Conservation (phyloP, 2,888 invertebrate species). For the Brachypalpus laphriformis region DNA sequence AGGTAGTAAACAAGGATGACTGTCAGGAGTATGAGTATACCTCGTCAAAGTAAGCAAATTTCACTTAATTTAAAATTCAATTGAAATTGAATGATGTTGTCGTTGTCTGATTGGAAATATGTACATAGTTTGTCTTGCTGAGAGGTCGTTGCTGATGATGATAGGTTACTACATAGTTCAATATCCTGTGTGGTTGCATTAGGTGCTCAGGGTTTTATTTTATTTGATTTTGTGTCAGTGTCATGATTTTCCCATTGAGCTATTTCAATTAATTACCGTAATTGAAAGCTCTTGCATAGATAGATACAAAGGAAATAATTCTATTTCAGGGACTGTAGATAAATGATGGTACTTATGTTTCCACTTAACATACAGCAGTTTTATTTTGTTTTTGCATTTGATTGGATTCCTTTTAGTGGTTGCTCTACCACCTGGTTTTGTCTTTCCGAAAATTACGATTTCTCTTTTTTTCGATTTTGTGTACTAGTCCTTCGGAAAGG, state of each 20-base stretch:
- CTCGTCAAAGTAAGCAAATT: constrained; percentile 68
- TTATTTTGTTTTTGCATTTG: too few relatives aligned
- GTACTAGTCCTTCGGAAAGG: too few relatives aligned
- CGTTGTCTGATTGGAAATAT: constrained; percentile 60
- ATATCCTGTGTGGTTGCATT: constrained; percentile 17
- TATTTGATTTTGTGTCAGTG: not conserved
- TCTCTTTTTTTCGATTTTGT: too few relatives aligned
- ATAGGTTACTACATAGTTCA: constrained; percentile 20
- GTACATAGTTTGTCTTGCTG: constrained; percentile 18
- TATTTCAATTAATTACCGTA: constrained; percentile 10
- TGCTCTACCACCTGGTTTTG: too few relatives aligned
- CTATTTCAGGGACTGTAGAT: too few relatives aligned
- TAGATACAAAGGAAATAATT: not conserved
- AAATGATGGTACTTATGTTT: too few relatives aligned
- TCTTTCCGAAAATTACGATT: too few relatives aligned
- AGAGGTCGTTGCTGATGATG: not conserved
- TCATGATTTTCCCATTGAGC: constrained; percentile 10
- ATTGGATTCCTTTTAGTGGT: too few relatives aligned
- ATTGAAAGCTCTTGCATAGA: not conserved
- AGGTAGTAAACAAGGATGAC: constrained; percentile 21
- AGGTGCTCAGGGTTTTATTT: not conserved
- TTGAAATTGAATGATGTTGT: constrained; percentile 72
- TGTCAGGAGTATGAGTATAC: not conserved
- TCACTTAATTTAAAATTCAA: constrained; percentile 68
- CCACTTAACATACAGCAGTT: too few relatives aligned